phyloP scores from a whole-genome alignment of 2,113 vertebrate genomes.

The Prionailurus bengalensis region DNA sequence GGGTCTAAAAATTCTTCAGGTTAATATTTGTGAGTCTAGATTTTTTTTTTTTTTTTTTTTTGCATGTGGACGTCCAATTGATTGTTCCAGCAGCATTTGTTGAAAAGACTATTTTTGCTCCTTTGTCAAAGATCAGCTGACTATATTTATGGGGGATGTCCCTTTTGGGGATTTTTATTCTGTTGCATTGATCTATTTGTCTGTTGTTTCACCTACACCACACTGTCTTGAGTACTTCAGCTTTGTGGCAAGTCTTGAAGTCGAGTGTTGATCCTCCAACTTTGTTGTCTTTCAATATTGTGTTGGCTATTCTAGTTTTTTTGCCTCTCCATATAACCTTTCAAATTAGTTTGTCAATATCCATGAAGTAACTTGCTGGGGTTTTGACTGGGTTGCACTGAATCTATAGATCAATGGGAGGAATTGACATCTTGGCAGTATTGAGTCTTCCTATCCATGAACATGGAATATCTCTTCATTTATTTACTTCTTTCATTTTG shows the following conservation, averaged over 20 bases:
- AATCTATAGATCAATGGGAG: neutral
- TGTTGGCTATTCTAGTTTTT: neutral
- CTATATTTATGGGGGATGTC: neutral
- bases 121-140: neutral
- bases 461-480: neutral
- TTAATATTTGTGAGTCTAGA: neutral
- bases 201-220: neutral
- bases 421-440: neutral
- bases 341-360: neutral
- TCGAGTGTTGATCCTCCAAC: neutral
- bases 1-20: neutral
- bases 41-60: neutral
- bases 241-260: neutral
- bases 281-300: neutral
- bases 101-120: neutral
- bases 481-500: neutral
- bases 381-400: neutral
- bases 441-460: neutral
- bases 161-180: neutral
- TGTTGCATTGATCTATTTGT: neutral
- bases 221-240: neutral
- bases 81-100: neutral
- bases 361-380: neutral
- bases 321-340: neutral
- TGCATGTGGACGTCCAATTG: neutral